A percentile compares a stretch with the other conserved stretches of the same genome.
Evolutionary conservation across 64 coral and sea anemone species (phyloP).

Genomic region (Porites lutea): DNA sequence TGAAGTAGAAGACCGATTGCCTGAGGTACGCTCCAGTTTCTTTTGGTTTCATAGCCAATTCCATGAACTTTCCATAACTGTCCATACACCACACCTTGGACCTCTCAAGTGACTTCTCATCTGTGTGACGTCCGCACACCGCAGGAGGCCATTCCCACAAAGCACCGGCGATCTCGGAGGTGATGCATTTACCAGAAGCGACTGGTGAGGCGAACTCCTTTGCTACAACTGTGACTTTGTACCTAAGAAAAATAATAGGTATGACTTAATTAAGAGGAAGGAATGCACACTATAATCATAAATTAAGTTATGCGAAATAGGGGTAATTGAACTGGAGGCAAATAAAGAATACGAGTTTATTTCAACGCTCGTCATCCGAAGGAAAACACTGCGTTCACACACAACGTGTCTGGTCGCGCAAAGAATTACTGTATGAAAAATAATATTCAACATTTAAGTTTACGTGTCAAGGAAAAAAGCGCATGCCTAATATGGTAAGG

Average conservation of each 20-base stretch:
- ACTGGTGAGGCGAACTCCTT: slow-evolving; percentile 14
- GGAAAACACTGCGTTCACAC: too few relatives aligned
- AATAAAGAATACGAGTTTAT: too few relatives aligned
- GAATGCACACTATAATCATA: too few relatives aligned
- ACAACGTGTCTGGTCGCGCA: too few relatives aligned
- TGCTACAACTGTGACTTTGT: slow-evolving; percentile 16
- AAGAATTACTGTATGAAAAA: too few relatives aligned
- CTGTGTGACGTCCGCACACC: slow-evolving; percentile 5
- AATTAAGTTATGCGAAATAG: too few relatives aligned
- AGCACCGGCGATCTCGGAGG: slow-evolving; percentile 30
- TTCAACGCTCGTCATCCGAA: too few relatives aligned
- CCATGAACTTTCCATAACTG: slow-evolving; percentile 23
- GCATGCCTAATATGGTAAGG: too few relatives aligned
- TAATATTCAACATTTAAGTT: too few relatives aligned
- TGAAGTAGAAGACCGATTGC: slow-evolving; percentile 38
- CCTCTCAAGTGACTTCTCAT: slow-evolving; percentile 17
- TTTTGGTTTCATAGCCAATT: slow-evolving; percentile 18
- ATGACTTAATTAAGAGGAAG: too few relatives aligned
- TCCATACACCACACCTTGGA: slow-evolving; percentile 23
- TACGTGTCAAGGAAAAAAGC: too few relatives aligned
- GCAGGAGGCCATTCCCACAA: slow-evolving; percentile 35
- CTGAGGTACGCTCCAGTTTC: slow-evolving; percentile 26
- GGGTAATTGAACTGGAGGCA: too few relatives aligned
- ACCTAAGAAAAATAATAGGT: not conserved
- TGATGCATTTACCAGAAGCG: slow-evolving; percentile 23